These are phyloP conservation scores for Diadophis punctatus DNA, from an alignment of 2,113 vertebrate genomes.

Conservation along the genomic window DNA sequence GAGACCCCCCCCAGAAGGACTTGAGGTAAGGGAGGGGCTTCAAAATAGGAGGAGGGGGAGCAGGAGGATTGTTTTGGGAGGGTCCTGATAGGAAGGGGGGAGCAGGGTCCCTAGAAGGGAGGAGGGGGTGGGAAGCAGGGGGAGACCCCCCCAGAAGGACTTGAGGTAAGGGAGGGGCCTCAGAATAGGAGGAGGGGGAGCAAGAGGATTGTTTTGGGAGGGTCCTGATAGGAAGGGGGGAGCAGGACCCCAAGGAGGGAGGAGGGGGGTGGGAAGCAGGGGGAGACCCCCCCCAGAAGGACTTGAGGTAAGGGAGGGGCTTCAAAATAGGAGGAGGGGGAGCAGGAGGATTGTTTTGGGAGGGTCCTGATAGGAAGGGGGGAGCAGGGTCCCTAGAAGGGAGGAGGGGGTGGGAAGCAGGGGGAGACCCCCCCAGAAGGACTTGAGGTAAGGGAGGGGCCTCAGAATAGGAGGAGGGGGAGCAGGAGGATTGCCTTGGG, in stretches of 20 bases:
- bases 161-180: background rate
- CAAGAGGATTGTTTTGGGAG: background rate
- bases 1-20: background rate
- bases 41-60: accelerated
- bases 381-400: accelerated
- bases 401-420: accelerated
- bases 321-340: background rate
- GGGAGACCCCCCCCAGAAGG: too few relatives aligned
- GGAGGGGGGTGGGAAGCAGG: too few relatives aligned
- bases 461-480: accelerated
- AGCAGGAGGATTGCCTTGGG: too few relatives aligned
- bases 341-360: accelerated
- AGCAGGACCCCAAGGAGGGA: background rate
- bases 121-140: accelerated
- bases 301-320: too few relatives aligned
- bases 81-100: too few relatives aligned
- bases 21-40: background rate
- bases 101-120: accelerated
- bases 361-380: background rate
- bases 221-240: background rate
- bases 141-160: too few relatives aligned
- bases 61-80: too few relatives aligned
- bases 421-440: too few relatives aligned
- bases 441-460: too few relatives aligned
- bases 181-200: accelerated